Percentiles rank a stretch among this genome's conserved stretches.
Conservation (phyloP, 2,888 invertebrate species). For the Brenthis ino region DNA sequence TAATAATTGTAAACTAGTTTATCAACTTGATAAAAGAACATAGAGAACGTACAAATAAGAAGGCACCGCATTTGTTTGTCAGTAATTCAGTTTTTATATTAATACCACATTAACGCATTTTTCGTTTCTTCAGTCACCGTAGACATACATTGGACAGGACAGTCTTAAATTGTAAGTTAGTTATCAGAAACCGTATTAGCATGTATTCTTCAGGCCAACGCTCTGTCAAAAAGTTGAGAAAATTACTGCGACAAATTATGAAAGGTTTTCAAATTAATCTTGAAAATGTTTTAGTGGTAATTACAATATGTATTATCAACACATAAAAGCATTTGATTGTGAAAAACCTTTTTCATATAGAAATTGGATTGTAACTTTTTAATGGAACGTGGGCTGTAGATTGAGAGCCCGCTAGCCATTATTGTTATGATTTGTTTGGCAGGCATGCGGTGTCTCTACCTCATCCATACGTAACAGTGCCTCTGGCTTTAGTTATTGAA, state of each 20-base stretch:
- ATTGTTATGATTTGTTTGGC: conserved; percentile 19
- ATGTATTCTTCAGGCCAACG: conserved; percentile 30
- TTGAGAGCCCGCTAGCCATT: conserved; percentile 33
- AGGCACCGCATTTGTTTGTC: conserved; percentile 11
- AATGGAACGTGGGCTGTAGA: conserved; percentile 29
- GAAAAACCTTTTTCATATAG: not conserved
- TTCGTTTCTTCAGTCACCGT: conserved; percentile 46
- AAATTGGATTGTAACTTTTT: conserved; percentile 20
- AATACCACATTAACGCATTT: conserved; percentile 41
- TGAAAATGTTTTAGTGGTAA: no score
- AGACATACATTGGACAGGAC: conserved; percentile 46
- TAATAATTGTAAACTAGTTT: not conserved
- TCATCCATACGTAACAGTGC: conserved; percentile 23
- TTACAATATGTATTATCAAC: no score
- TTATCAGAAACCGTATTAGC: conserved; percentile 41
- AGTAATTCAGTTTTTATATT: conserved; percentile 12
- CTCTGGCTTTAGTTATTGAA: conserved; percentile 31
- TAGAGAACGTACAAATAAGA: not conserved
- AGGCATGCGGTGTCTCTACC: conserved; percentile 32
- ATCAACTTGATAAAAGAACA: no score
- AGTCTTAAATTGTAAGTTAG: conserved; percentile 45
- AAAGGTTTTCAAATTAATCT: no score
- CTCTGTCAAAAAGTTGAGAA: conserved; percentile 31
- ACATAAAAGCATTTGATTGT: no score
- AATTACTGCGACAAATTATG: not conserved